Evolutionary conservation across 2,888 invertebrate species (phyloP).

Genomic region (Apotomis turbidana): DNA sequence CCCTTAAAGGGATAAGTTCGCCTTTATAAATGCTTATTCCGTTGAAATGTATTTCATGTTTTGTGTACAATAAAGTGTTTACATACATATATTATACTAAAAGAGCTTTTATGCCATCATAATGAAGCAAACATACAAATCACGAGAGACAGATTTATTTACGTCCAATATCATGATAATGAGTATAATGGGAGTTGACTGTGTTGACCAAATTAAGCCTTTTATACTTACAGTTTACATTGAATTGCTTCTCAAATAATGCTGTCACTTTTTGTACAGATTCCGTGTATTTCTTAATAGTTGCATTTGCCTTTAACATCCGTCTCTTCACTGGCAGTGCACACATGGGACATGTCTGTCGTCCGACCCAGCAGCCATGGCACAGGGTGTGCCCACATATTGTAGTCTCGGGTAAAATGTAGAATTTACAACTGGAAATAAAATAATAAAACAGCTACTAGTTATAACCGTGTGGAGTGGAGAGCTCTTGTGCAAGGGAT

Average conservation of each 20-base stretch:
- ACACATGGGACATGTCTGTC: slow-evolving; percentile 64
- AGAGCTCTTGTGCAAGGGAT: too few species aligned
- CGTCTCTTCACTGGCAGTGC: slow-evolving; percentile 55
- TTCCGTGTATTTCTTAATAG: slow-evolving; percentile 60
- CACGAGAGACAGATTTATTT: too few species aligned
- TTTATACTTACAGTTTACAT: slow-evolving; percentile 63
- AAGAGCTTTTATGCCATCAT: too few species aligned
- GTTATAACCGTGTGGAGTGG: background rate
- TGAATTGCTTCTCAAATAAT: slow-evolving; percentile 65
- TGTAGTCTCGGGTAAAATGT: slow-evolving; percentile 66
- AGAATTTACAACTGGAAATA: slow-evolving; percentile 67
- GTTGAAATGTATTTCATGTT: too few species aligned
- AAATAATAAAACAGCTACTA: background rate
- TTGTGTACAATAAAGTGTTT: too few species aligned
- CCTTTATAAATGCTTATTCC: too few species aligned
- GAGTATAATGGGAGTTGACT: background rate
- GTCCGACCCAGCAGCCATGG: slow-evolving; percentile 66
- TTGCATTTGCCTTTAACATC: slow-evolving; percentile 59
- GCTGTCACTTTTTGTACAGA: slow-evolving; percentile 58
- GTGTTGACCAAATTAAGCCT: background rate
- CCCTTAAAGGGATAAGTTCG: too few species aligned
- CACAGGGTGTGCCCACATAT: slow-evolving; percentile 72
- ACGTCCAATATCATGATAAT: too few species aligned
- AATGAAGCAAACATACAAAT: too few species aligned
- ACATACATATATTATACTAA: too few species aligned